Base-by-base conservation (phyloP, 92 coral and sea anemone species). In the Actinernus sp. region DNA sequence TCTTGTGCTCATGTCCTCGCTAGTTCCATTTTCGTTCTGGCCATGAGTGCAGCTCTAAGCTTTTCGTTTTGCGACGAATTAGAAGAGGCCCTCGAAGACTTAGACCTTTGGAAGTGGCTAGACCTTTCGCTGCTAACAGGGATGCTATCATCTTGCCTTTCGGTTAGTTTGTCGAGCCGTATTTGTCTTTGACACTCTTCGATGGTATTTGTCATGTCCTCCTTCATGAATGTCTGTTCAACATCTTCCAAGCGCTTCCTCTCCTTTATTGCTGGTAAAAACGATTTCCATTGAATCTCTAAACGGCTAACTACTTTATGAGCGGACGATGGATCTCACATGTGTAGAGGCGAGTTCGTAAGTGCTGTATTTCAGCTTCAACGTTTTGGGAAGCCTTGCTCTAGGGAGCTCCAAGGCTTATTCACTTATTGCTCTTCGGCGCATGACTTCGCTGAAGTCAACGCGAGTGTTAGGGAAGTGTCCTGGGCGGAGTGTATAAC, bases 1-100 rank as follows among this genome's bases (percentile, higher is more conserved):
- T 68, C 84, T 13, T 40, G 37, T 51, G 26, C 69, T 46, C 65
- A 39, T 31, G 78, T 61, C 52, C 59, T 78, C 33, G 70, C 84
- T 14, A 77, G 36, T 51, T 67, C 84, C 25, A 76, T 49, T 45
- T 67, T 67, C 46, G 20, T 64, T 27, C 61, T 44, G 23, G 83
- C 48, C 28, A 76, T 22, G 38, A 76, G 68, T 55, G 56, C 43
- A 26, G 59, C 44, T 44, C 61, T 55, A 14, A 40, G 41, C 23
- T 30, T 65, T 49, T 65, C 61, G 17, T 38, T 76, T 67, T 49
- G 37, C 16, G 73, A 61, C 6, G 77, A 56, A 3, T 28, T 25
- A 22, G 57, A 55, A 25, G 76, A 39, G 16, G 21, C 8, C 23
- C n/a, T 55, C 46, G 75, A 64, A 11, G 27, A 12, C 65, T 14